These are phyloP conservation scores for Pedetes capensis DNA, from an alignment of 2,113 vertebrate genomes.

Conservation along the genomic window DNA sequence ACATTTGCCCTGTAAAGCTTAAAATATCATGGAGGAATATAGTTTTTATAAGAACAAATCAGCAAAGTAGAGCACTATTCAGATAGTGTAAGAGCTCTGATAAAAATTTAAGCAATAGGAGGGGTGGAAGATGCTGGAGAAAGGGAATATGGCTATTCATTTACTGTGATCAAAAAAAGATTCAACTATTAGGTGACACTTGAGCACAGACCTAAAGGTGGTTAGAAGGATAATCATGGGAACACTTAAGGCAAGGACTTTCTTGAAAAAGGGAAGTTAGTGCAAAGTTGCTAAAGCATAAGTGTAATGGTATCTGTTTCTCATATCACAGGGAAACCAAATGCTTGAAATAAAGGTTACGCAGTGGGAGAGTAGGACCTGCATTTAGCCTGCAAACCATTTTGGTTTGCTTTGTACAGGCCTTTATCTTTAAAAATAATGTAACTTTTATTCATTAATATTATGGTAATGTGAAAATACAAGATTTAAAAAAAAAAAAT, in stretches of 20 bases:
- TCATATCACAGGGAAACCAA: not conserved
- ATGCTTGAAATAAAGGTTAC: not conserved
- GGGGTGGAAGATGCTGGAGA: not conserved
- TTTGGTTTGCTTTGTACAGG: not conserved
- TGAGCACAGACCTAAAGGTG: not conserved
- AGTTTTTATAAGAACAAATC: not conserved
- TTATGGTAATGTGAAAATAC: not conserved
- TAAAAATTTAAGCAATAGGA: not conserved
- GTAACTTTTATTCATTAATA: not conserved
- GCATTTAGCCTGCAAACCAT: accelerated
- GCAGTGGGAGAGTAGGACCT: not conserved
- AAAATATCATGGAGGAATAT: not conserved
- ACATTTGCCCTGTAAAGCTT: not conserved
- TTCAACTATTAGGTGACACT: not conserved
- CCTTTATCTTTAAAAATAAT: not conserved
- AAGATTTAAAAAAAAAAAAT: not conserved
- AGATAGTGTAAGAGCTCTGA: not conserved
- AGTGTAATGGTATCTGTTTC: not conserved
- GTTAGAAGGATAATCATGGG: not conserved
- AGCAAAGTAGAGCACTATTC: not conserved
- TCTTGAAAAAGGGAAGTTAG: not conserved
- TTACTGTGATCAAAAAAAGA: not conserved
- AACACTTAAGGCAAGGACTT: not conserved
- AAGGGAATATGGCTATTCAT: not conserved
- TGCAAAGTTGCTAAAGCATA: no score